A percentile compares a stretch with the other conserved stretches of the same genome.
phyloP scores from a whole-genome alignment of 1,140 invertebrate species.

The Hyles euphorbiae region DNA sequence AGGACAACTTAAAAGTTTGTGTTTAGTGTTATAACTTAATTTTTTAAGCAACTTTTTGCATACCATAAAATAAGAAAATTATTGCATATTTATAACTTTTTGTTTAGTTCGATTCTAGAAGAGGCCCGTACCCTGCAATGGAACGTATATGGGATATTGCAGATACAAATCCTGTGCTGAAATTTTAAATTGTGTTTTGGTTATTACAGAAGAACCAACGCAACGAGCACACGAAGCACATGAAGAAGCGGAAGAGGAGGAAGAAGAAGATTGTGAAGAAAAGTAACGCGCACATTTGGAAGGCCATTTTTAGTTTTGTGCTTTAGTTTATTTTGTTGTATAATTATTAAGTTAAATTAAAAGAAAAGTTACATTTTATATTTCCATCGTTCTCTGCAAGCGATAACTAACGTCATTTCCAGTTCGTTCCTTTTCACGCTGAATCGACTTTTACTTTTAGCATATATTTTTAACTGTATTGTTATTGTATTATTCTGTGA shows the following conservation, averaged over 20 bases:
- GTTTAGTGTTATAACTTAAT: too few relatives aligned
- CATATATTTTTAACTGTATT: neutral
- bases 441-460: neutral
- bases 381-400: neutral
- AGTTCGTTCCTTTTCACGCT: too few relatives aligned
- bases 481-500: neutral
- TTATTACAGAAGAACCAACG: neutral
- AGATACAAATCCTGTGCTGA: too few relatives aligned
- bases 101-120: too few relatives aligned
- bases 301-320: constrained; percentile 29
- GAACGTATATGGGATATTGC: too few relatives aligned
- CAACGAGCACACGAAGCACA: constrained; percentile 10
- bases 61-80: too few relatives aligned
- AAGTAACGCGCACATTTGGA: constrained; percentile 20
- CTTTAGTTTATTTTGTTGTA: constrained; percentile 26
- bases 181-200: neutral
- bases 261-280: constrained; percentile 53
- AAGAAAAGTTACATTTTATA: neutral
- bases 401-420: too few relatives aligned
- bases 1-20: too few relatives aligned
- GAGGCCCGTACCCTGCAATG: too few relatives aligned
- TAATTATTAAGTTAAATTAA: constrained; percentile 29
- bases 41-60: too few relatives aligned
- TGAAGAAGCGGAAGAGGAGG: constrained; percentile 37
- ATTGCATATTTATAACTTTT: too few relatives aligned